Conservation (phyloP, 2,888 invertebrate species). For the Aromia moschata region DNA sequence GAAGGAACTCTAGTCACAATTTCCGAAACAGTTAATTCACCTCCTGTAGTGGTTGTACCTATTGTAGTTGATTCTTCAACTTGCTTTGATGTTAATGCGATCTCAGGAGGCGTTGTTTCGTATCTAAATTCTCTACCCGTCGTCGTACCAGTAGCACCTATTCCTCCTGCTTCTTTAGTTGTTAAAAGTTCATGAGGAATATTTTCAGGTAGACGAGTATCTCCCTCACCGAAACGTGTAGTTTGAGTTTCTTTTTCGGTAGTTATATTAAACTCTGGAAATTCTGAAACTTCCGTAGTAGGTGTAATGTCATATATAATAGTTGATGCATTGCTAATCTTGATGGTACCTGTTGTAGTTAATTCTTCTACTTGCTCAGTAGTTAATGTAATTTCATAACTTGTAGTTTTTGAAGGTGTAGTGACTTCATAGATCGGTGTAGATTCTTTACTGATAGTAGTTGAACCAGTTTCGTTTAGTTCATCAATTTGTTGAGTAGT, state of each 20-base stretch:
- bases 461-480: neutral
- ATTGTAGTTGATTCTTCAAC: neutral
- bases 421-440: neutral
- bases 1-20: no score
- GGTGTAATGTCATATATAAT: no score
- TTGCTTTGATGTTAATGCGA: slow-evolving; percentile 1
- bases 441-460: slow-evolving; percentile 6
- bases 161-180: neutral
- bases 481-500: slow-evolving; percentile 9
- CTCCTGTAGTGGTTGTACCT: neutral
- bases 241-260: no score
- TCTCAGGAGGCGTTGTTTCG: slow-evolving; percentile 29
- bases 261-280: no score
- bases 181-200: no score
- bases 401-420: slow-evolving; percentile 6
- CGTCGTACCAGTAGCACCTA: neutral
- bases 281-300: no score
- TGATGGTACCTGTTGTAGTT: slow-evolving; percentile 16
- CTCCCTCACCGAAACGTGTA: no score
- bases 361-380: neutral
- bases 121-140: neutral
- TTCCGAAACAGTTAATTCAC: no score
- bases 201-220: no score
- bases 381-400: neutral
- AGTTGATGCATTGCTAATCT: slow-evolving; percentile 1